Percentiles rank a stretch among this genome's conserved stretches.
These are phyloP conservation scores for Chionoecetes opilio DNA, from an alignment of 1,140 invertebrate genomes.

Conservation along the genomic window DNA sequence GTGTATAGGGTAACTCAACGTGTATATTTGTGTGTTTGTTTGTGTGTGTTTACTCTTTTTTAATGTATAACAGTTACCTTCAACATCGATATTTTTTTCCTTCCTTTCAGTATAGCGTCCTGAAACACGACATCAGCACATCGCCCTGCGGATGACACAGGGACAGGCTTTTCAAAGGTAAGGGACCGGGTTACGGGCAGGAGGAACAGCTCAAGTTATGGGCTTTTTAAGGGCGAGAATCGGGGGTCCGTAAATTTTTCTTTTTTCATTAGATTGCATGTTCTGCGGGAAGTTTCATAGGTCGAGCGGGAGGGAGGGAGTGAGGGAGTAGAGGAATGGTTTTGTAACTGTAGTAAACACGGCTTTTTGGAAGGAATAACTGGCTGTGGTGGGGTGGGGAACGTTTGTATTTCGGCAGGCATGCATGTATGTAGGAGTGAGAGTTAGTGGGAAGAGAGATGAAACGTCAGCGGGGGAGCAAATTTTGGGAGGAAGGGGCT, in stretches of 20 bases:
- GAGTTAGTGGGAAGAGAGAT: slow-evolving; percentile 21
- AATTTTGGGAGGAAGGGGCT: not conserved
- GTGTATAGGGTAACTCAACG: too few species aligned
- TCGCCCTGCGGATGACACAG: not conserved
- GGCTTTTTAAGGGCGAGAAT: not conserved
- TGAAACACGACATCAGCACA: not conserved
- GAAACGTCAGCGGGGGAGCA: not conserved
- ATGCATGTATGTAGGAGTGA: not conserved
- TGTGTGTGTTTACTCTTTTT: not conserved
- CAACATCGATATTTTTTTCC: not conserved
- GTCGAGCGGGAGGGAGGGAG: not conserved
- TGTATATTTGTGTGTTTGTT: not conserved
- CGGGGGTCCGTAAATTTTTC: not conserved
- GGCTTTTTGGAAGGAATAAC: not conserved
- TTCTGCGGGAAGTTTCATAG: not conserved
- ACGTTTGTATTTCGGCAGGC: not conserved
- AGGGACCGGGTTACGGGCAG: not conserved
- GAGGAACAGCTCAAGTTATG: not conserved
- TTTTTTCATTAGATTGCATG: not conserved
- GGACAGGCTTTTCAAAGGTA: not conserved
- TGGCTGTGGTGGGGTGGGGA: not conserved
- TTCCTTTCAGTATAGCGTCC: not conserved
- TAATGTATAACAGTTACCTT: not conserved
- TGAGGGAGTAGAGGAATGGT: not conserved
- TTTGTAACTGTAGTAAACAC: slow-evolving; percentile 2